Percentiles rank a stretch among this genome's conserved stretches.
Conservation (phyloP, 2,113 vertebrate genomes). For the Rafetus swinhoei region DNA sequence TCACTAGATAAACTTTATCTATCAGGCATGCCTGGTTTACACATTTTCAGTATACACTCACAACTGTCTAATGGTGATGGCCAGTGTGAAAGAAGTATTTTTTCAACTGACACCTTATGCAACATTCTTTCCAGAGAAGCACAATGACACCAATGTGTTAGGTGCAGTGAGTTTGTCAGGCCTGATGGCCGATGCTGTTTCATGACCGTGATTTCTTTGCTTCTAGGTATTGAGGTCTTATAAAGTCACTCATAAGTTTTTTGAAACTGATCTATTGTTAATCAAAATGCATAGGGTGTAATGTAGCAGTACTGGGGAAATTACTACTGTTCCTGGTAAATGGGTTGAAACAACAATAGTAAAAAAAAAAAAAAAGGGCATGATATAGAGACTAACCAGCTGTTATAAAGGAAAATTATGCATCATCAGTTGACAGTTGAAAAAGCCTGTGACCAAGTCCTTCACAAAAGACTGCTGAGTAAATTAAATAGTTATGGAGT, state of each 20-base stretch:
- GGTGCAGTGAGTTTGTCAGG: not conserved
- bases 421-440: not conserved
- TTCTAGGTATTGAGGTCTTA: not conserved
- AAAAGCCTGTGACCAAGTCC: not conserved
- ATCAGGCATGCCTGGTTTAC: too few relatives aligned
- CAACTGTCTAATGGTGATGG: not conserved
- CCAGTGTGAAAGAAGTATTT: not conserved
- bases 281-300: not conserved
- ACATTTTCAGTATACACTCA: not conserved
- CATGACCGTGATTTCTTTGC: not conserved
- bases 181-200: not conserved
- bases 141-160: not conserved
- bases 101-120: not conserved
- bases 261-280: not conserved
- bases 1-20: not conserved
- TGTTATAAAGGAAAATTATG: not conserved
- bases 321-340: not conserved
- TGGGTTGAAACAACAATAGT: not conserved
- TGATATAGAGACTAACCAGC: not conserved
- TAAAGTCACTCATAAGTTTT: not conserved
- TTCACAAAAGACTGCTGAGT: not conserved
- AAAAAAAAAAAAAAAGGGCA: not conserved
- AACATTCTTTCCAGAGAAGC: not conserved
- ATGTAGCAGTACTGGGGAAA: not conserved
- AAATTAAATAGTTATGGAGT: not conserved